These are phyloP conservation scores for Tetragonula carbonaria DNA, from an alignment of 2,888 invertebrate genomes.

Conservation along the genomic window DNA sequence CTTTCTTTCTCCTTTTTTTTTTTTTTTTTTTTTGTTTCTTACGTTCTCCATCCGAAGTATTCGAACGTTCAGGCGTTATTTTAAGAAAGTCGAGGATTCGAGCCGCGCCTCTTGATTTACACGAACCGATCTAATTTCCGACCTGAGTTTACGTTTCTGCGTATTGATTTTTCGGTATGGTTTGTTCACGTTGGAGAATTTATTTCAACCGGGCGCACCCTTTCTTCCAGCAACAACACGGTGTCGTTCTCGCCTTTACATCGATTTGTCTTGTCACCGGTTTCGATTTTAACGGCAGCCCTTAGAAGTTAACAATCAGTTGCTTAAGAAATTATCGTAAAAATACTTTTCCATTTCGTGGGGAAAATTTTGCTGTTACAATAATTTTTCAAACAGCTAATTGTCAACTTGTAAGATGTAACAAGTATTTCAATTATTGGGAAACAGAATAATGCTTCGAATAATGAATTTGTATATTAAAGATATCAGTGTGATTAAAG, in stretches of 20 bases:
- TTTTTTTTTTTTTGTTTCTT: slow-evolving; percentile 18
- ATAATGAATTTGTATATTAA: not conserved
- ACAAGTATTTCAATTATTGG: not conserved
- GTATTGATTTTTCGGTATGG: slow-evolving; percentile 52
- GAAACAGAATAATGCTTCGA: not conserved
- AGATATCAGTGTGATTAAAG: not conserved
- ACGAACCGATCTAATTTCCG: slow-evolving; percentile 42
- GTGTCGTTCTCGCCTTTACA: not conserved
- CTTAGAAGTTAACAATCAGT: no score
- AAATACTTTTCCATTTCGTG: not conserved
- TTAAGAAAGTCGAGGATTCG: slow-evolving; percentile 58
- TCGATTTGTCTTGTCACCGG: not conserved
- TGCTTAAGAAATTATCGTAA: no score
- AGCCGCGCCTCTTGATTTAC: slow-evolving; percentile 46
- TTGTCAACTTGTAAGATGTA: no score
- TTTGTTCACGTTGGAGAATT: slow-evolving; percentile 25
- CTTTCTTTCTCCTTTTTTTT: not conserved
- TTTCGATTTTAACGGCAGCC: not conserved
- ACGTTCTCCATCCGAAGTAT: slow-evolving; percentile 28
- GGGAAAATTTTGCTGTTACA: not conserved
- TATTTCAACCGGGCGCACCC: slow-evolving; percentile 26
- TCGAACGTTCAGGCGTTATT: slow-evolving; percentile 55
- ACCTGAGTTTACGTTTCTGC: slow-evolving; percentile 34
- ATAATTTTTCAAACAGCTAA: no score
- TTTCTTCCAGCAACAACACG: not conserved